These are phyloP conservation scores for Ormyrus pomaceus DNA, from an alignment of 2,888 invertebrate species.

Conservation along the genomic window DNA sequence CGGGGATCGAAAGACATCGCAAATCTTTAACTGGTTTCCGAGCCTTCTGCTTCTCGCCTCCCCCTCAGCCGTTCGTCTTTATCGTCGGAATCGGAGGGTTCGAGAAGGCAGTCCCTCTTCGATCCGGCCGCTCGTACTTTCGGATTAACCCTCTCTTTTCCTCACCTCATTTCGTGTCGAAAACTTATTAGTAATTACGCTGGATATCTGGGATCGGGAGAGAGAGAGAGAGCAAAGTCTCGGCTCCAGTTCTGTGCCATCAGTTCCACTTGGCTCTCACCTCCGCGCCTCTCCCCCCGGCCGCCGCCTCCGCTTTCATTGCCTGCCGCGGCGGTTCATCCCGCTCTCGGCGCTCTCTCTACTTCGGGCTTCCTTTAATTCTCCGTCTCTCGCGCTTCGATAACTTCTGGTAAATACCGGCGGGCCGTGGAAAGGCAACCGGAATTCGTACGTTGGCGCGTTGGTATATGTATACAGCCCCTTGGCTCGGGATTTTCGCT, in stretches of 20 bases:
- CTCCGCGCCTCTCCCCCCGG: constrained; percentile 14
- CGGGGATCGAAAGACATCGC: constrained; percentile 75
- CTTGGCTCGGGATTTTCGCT: constrained; percentile 20
- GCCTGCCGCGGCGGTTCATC: constrained; percentile 37
- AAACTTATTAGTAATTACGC: constrained; percentile 76
- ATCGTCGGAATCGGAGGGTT: constrained; percentile 49
- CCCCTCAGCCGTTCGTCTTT: constrained; percentile 44
- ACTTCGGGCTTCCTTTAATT: constrained; percentile 65
- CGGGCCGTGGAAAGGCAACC: constrained; percentile 61
- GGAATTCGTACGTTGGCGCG: constrained; percentile 40
- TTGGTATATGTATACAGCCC: constrained; percentile 26
- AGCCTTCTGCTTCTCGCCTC: constrained; percentile 65
- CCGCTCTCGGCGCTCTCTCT: constrained; percentile 56
- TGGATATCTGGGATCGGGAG: constrained; percentile 68
- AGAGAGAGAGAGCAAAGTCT: constrained; percentile 63
- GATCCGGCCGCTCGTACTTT: constrained; percentile 71
- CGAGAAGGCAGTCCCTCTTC: constrained; percentile 51
- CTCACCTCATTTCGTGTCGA: constrained; percentile 76
- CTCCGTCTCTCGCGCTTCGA: constrained; percentile 67
- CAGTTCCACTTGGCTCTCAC: constrained; percentile 54
- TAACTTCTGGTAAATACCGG: constrained; percentile 68
- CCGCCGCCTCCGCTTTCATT: constrained; percentile 15
- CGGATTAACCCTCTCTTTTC: constrained; percentile 75
- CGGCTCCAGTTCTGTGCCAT: constrained; percentile 51
- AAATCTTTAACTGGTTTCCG: constrained; percentile 74